Evolutionary conservation across 2,797 vertebrate species (phyloP).

Genomic region (Phaenicophaeus curvirostris): DNA sequence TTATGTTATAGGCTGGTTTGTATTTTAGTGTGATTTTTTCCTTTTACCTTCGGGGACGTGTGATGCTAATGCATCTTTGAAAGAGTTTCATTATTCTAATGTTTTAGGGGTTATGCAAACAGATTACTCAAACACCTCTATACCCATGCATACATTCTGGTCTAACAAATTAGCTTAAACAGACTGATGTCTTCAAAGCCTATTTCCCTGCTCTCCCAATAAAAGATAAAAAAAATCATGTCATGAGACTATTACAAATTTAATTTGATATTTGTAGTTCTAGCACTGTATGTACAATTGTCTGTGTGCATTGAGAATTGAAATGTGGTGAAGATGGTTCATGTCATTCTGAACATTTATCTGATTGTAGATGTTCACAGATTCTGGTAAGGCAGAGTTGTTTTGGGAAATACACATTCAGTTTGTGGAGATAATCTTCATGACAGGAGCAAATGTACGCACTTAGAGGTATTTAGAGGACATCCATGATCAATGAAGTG

Average conservation of each 20-base stretch:
- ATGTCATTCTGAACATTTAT: neutral
- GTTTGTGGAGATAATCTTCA: neutral
- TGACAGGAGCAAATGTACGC: neutral
- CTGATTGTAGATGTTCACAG: neutral
- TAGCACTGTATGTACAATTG: neutral
- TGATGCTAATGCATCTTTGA: neutral
- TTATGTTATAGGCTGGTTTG: neutral
- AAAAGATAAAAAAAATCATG: neutral
- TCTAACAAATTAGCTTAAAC: neutral
- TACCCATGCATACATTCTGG: fast-evolving
- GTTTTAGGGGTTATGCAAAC: neutral
- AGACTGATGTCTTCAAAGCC: neutral
- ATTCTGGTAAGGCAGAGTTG: neutral
- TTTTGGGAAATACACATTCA: neutral
- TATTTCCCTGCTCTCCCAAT: neutral
- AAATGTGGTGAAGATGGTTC: neutral
- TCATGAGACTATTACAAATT: neutral
- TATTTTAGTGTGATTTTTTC: neutral
- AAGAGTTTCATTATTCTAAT: neutral
- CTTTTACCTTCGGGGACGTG: neutral
- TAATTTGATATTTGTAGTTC: neutral
- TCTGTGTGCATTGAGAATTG: neutral
- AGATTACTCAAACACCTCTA: neutral
- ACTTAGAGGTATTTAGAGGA: no score
- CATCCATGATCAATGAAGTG: no score